A percentile compares a stretch with the other conserved stretches of the same genome.
These are phyloP conservation scores for Antheraea mylitta DNA, from an alignment of 1,140 invertebrate genomes.

Conservation along the genomic window DNA sequence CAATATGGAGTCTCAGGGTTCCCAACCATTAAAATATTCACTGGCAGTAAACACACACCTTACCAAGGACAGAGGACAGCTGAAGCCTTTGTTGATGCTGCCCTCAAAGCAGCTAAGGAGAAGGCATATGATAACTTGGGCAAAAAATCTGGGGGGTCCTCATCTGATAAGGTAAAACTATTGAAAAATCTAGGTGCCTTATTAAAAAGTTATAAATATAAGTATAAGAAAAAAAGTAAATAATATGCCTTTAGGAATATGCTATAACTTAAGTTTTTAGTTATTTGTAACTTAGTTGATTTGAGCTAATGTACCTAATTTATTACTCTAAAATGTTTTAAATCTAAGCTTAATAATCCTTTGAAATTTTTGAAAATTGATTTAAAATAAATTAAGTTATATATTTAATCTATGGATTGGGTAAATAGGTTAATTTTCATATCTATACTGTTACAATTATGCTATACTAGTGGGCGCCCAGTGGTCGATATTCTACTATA, in stretches of 20 bases:
- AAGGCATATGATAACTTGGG: slow-evolving; percentile 85
- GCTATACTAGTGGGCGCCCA: too few species aligned
- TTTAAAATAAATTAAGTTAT: too few species aligned
- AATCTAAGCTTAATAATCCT: too few species aligned
- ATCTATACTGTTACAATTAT: too few species aligned
- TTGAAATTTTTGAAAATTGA: too few species aligned
- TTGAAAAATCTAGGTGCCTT: slow-evolving; percentile 23
- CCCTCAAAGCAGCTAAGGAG: slow-evolving; percentile 84
- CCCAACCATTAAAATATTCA: slow-evolving; percentile 98
- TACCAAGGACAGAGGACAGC: slow-evolving; percentile 94
- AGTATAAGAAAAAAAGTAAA: neutral
- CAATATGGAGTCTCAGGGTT: slow-evolving; percentile 94
- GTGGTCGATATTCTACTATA: too few species aligned
- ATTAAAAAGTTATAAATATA: slow-evolving; percentile 19
- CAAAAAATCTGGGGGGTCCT: slow-evolving; percentile 73
- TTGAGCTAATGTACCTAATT: too few species aligned
- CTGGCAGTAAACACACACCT: slow-evolving; percentile 91
- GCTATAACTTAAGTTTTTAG: too few species aligned
- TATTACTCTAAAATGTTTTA: too few species aligned
- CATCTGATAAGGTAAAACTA: slow-evolving; percentile 64
- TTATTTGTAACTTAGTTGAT: too few species aligned
- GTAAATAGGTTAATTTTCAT: too few species aligned
- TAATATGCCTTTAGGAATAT: neutral
- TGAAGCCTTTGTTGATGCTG: slow-evolving; percentile 91
- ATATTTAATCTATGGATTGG: too few species aligned